Percentiles rank a stretch among this genome's conserved stretches.
Conservation (phyloP, 2,797 vertebrate species). For the Sitta carolinensis region DNA sequence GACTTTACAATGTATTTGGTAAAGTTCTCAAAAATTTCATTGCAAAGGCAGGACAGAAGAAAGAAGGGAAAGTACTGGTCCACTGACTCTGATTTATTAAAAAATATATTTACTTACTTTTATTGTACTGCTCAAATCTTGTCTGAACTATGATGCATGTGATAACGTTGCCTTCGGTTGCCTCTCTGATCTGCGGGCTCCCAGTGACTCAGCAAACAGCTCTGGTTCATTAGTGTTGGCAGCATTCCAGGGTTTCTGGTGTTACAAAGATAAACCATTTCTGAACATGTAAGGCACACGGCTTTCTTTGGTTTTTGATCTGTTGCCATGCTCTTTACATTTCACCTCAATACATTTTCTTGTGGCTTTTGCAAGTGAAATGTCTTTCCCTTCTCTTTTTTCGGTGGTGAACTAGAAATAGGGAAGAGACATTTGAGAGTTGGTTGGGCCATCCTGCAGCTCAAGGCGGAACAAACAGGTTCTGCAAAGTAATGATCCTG, state of each 20-base stretch:
- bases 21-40: neutral
- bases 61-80: neutral
- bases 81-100: neutral
- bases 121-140: neutral
- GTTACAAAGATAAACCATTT: constrained; percentile 30
- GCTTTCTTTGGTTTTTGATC: neutral
- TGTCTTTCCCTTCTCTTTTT: neutral
- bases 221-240: constrained; percentile 39
- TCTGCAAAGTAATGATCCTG: neutral
- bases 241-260: constrained; percentile 22
- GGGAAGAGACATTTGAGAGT: neutral
- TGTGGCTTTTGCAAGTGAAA: neutral
- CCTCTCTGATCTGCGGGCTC: neutral
- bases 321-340: neutral
- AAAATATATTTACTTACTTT: neutral
- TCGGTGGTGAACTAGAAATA: neutral
- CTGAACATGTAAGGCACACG: neutral
- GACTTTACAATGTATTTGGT: neutral
- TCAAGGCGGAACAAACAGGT: neutral
- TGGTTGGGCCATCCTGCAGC: neutral
- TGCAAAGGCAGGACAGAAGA: neutral
- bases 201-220: constrained; percentile 60
- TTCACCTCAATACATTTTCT: neutral
- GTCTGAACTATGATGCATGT: neutral
- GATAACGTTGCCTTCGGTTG: constrained; percentile 32